These are phyloP conservation scores for Notarius quadriscutis DNA, from an alignment of 2,113 vertebrate genomes.

Conservation along the genomic window DNA sequence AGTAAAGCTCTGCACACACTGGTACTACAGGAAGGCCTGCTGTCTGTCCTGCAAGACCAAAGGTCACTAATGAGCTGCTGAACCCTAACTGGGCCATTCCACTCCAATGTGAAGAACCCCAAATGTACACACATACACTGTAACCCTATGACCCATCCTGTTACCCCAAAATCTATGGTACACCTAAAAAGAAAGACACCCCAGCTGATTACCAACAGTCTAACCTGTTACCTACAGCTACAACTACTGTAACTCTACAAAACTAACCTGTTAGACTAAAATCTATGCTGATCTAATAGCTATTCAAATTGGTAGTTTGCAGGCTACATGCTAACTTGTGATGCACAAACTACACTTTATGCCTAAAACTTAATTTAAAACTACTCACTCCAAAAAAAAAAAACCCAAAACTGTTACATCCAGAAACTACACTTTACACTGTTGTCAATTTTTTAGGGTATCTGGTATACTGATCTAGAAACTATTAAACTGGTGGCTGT, in stretches of 20 bases:
- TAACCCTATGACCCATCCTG: no score
- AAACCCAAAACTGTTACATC: not conserved
- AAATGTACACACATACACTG: not conserved
- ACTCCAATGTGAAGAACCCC: conserved; percentile 59
- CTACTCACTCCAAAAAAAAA: not conserved
- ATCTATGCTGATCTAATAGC: not conserved
- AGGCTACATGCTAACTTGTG: not conserved
- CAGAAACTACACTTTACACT: not conserved
- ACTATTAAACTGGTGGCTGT: not conserved
- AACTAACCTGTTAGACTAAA: not conserved
- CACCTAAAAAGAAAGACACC: not conserved
- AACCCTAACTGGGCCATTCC: conserved; percentile 41
- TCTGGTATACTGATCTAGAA: not conserved
- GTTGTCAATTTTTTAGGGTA: not conserved
- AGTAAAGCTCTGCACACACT: conserved; percentile 83
- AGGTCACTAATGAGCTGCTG: conserved; percentile 57
- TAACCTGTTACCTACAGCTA: not conserved
- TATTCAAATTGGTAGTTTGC: not conserved
- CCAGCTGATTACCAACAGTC: not conserved
- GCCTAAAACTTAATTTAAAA: not conserved
- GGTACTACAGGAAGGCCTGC: conserved; percentile 85
- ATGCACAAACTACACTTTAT: not conserved
- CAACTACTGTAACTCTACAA: not conserved
- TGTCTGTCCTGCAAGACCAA: conserved; percentile 76
- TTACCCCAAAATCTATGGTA: no score